A percentile compares a stretch with the other conserved stretches of the same genome.
Evolutionary conservation across 2,888 invertebrate species (phyloP).

Genomic region (Drymonia ruficornis): DNA sequence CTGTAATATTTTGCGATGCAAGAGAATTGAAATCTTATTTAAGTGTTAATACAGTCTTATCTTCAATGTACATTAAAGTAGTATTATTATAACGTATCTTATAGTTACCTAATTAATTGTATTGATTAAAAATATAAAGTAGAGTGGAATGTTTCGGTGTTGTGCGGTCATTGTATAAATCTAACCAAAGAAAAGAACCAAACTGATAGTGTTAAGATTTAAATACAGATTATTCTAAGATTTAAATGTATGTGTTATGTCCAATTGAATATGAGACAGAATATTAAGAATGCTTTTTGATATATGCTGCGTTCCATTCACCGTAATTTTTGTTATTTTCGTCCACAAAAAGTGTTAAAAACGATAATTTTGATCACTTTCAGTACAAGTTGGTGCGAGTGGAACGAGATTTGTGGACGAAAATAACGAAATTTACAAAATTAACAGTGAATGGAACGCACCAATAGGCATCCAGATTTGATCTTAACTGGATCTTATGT

Average conservation of each 20-base stretch:
- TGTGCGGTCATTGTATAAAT: conserved; percentile 40
- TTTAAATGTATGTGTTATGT: conserved; percentile 28
- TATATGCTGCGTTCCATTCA: too few species aligned
- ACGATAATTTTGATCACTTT: too few species aligned
- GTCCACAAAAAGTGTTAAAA: too few species aligned
- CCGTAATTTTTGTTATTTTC: too few species aligned
- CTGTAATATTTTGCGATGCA: conserved; percentile 81
- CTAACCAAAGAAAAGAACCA: conserved; percentile 72
- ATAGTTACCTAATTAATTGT: conserved; percentile 33
- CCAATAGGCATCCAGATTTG: conserved; percentile 15
- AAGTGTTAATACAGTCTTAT: conserved; percentile 65
- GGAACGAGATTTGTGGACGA: too few species aligned
- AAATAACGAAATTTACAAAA: too few species aligned
- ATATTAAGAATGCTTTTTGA: conserved; percentile 20
- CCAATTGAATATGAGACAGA: conserved; percentile 27
- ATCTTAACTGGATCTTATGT: conserved; percentile 18
- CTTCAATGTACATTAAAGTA: conserved; percentile 59
- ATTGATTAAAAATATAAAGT: conserved; percentile 15
- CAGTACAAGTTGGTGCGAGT: too few species aligned
- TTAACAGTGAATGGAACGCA: too few species aligned
- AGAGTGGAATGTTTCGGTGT: conserved; percentile 39
- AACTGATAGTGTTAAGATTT: conserved; percentile 58
- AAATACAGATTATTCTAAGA: conserved; percentile 19
- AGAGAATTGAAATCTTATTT: conserved; percentile 82
- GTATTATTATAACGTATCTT: conserved; percentile 35